Evolutionary conservation across 2,797 vertebrate species (phyloP).

Genomic region (Huso huso): DNA sequence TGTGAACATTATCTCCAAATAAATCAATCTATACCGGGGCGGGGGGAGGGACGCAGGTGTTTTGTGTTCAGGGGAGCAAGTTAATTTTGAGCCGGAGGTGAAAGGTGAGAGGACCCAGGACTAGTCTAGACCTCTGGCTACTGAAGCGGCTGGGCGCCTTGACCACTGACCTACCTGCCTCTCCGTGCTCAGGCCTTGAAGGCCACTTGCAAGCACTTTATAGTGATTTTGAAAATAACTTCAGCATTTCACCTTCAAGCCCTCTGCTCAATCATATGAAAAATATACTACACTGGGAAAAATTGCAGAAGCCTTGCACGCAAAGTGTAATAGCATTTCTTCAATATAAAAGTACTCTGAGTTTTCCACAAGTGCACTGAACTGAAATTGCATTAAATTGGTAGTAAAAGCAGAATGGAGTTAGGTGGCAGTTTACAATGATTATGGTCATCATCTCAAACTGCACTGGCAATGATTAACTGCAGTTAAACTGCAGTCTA

Average conservation of each 20-base stretch:
- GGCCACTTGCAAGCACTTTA: slow-evolving; percentile 14
- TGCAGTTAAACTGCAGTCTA: no score
- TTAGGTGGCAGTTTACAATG: no score
- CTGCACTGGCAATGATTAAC: no score
- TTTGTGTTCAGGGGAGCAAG: not conserved
- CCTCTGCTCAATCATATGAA: slow-evolving; percentile 19
- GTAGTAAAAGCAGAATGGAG: no score
- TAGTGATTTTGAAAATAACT: slow-evolving; percentile 28
- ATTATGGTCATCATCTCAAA: no score
- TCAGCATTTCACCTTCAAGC: slow-evolving; percentile 13
- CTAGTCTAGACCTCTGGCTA: not conserved
- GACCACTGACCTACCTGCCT: not conserved
- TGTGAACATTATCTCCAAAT: slow-evolving; percentile 34
- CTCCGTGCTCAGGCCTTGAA: slow-evolving; percentile 7
- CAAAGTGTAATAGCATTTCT: slow-evolving; percentile 4
- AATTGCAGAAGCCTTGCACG: slow-evolving; percentile 4
- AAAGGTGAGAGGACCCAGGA: not conserved
- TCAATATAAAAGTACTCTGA: not conserved
- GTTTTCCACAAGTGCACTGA: no score
- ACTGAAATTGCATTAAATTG: no score
- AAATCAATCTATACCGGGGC: slow-evolving; percentile 24
- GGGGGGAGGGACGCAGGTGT: not conserved
- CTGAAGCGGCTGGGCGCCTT: no score
- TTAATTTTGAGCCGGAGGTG: not conserved
- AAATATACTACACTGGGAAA: slow-evolving; percentile 24